Base-by-base conservation (phyloP, 2,113 vertebrate genomes). In the Neopipo cinnamomea region DNA sequence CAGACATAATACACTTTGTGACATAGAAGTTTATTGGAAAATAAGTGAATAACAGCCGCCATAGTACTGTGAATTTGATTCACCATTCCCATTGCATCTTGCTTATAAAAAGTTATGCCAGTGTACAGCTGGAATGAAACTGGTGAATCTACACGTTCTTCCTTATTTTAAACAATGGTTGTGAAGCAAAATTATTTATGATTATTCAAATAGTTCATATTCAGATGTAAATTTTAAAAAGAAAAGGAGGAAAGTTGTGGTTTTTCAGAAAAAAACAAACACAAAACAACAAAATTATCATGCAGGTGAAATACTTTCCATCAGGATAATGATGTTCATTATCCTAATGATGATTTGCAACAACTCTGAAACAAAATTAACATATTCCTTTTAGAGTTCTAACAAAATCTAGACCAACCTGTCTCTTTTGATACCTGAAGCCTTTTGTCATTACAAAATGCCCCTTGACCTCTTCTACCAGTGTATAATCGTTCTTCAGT, bases 401-500 rank as follows among this genome's bases (percentile, higher is more conserved):
- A 94, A 96, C 92, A 88, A 88, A 87, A 80, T 59, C 75, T 92
- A 92, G 81, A 96, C 98, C 95, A 93, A 99, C 98, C 98, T 98
- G 98, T 98, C 92, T 98, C 98, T 96, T 97, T 95, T 75, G 98
- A 99, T 91, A 98, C 98, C 44, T 94, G 98, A 88, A 99, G 98
- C 87, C 94, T 98, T 96, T 98, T 98, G 93, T 98, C 97, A 52
- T 99, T 98, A 97, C 98, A 98, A 97, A 98, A 99, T 95, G 98
- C 98, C 25, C 98, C 98, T 73, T 95, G 98, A 95, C 98, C 98
- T 97, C 97, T 98, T 97, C 97, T 98, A 96, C 98, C 98, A 31
- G 98, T 98, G 96, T 99, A 99, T 91, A 99, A 97, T 39, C 98
- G 98, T 94, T 98, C 98, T 96, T 99, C 98, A 21, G 98, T 98